A percentile compares a stretch with the other conserved stretches of the same genome.
phyloP scores from a whole-genome alignment of 2,888 invertebrate genomes.

The Apamea crenata region DNA sequence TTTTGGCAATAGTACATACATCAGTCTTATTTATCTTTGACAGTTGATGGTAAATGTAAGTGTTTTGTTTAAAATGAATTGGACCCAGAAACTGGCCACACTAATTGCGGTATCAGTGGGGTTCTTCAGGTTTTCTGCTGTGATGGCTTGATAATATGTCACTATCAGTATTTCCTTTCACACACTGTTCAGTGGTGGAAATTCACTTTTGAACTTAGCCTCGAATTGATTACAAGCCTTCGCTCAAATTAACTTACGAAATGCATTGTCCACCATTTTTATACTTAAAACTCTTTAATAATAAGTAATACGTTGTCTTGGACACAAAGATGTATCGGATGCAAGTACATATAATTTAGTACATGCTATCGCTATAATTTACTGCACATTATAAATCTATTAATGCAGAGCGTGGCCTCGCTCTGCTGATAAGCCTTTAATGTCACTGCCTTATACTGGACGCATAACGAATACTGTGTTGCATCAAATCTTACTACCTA shows the following conservation, averaged over 20 bases:
- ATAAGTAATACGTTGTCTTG: background rate
- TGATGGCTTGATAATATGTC: background rate
- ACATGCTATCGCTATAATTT: slow-evolving; percentile 56
- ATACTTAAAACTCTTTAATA: background rate
- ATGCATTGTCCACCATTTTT: background rate
- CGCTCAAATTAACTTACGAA: background rate
- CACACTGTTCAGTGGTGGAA: no score
- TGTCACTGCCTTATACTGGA: slow-evolving; percentile 59
- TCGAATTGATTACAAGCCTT: background rate
- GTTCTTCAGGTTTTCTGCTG: background rate
- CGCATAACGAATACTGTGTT: slow-evolving; percentile 34
- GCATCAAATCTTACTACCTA: slow-evolving; percentile 36
- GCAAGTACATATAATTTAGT: slow-evolving; percentile 28
- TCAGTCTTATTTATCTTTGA: background rate
- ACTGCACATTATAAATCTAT: slow-evolving; percentile 70
- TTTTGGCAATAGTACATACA: background rate
- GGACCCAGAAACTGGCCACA: background rate
- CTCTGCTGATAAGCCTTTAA: slow-evolving; percentile 61
- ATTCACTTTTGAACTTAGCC: background rate
- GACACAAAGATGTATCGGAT: slow-evolving; percentile 25
- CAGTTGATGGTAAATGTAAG: no score
- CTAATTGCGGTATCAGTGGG: background rate
- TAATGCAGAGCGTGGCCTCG: slow-evolving; percentile 58
- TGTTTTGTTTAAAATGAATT: background rate
- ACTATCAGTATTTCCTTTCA: background rate